A percentile compares a stretch with the other conserved stretches of the same genome.
Evolutionary conservation across 2,888 invertebrate genomes (phyloP).

Genomic region (Eucriotettix oculatus): DNA sequence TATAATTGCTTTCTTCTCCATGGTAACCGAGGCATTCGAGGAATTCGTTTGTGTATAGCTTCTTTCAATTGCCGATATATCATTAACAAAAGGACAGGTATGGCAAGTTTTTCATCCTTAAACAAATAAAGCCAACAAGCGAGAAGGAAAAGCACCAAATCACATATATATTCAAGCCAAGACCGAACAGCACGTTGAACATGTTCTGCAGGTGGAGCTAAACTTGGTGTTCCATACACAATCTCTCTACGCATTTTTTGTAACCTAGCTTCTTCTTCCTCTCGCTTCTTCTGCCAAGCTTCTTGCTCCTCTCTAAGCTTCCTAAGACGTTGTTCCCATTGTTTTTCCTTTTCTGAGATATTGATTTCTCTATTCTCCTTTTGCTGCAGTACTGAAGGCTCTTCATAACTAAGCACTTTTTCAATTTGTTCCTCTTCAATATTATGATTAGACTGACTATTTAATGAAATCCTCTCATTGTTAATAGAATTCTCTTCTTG

Average conservation of each 20-base stretch:
- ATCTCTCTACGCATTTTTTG: background rate
- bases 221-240: background rate
- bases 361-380: background rate
- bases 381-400: background rate
- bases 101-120: conserved; percentile 60
- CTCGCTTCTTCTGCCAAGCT: background rate
- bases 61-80: conserved; percentile 56
- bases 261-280: background rate
- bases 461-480: no score
- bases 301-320: background rate
- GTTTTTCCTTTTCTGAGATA: background rate
- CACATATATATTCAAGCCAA: conserved; percentile 53
- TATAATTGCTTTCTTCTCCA: no score
- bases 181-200: conserved; percentile 39
- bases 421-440: no score
- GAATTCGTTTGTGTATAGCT: conserved; percentile 10
- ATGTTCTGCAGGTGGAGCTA: background rate
- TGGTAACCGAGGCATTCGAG: background rate
- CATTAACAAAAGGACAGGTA: conserved; percentile 59
- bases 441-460: no score
- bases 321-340: background rate
- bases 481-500: no score
- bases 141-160: conserved; percentile 53
- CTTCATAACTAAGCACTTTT: no score
- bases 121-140: conserved; percentile 71